A percentile compares a stretch with the other conserved stretches of the same genome.
Evolutionary conservation across 2,113 vertebrate species (phyloP).

Genomic region (Myiozetetes cayanensis): DNA sequence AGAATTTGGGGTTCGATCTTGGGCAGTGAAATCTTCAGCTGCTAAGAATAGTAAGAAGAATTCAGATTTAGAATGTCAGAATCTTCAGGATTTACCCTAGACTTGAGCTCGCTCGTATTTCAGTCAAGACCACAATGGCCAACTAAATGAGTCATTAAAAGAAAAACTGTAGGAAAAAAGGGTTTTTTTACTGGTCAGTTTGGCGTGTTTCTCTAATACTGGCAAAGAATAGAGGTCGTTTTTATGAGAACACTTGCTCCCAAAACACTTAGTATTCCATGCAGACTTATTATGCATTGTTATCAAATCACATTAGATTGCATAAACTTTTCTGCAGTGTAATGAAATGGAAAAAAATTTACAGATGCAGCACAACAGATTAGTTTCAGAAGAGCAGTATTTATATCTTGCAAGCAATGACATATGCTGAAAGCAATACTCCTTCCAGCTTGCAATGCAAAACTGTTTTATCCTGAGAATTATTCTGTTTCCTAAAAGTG

Average conservation of each 20-base stretch:
- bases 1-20: neutral
- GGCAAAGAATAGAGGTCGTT: neutral
- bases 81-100: neutral
- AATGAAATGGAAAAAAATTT: slow-evolving; percentile 3
- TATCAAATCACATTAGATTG: slow-evolving; percentile 20
- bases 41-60: neutral
- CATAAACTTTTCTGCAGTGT: slow-evolving; percentile 27
- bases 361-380: neutral
- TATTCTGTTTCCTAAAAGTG: slow-evolving; percentile 5
- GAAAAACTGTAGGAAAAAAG: neutral
- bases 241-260: neutral
- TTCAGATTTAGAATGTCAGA: neutral
- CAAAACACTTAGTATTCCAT: neutral
- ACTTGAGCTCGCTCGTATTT: neutral
- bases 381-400: slow-evolving; percentile 8
- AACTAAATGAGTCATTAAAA: neutral
- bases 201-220: neutral
- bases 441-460: neutral
- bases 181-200: neutral
- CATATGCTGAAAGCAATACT: neutral
- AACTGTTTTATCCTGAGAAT: neutral
- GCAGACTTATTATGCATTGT: neutral
- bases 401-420: slow-evolving; percentile 6
- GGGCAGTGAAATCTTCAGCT: neutral
- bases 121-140: neutral